These are phyloP conservation scores for Eutolmus rufibarbis DNA, from an alignment of 2,888 invertebrate genomes.

Conservation along the genomic window DNA sequence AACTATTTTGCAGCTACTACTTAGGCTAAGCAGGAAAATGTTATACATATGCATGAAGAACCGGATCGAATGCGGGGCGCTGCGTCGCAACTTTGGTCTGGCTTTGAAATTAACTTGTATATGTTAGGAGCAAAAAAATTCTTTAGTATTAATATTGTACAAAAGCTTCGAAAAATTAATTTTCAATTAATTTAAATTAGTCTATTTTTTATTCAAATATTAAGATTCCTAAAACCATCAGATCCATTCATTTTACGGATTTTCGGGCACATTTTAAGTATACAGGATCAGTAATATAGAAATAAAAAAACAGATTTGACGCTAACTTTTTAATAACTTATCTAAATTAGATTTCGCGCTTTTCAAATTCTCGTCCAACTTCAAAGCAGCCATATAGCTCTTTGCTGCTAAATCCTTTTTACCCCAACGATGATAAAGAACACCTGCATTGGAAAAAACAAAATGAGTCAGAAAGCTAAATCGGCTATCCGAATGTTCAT, in stretches of 20 bases:
- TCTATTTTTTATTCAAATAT: not conserved
- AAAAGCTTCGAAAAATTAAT: not conserved
- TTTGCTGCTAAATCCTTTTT: slow-evolving; percentile 75
- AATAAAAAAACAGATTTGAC: not conserved
- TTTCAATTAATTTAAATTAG: not conserved
- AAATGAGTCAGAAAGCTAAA: not conserved
- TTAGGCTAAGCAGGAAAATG: not conserved
- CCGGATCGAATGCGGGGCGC: not conserved
- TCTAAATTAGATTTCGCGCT: slow-evolving; percentile 76
- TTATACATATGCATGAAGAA: not conserved
- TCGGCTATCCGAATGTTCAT: not conserved
- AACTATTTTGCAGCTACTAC: not conserved
- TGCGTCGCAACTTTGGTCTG: not conserved
- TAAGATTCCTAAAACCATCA: not conserved
- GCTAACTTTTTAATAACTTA: slow-evolving; percentile 58
- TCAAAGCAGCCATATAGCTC: slow-evolving; percentile 78
- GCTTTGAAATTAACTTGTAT: not conserved
- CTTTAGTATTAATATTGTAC: not conserved
- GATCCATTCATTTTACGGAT: too few species aligned
- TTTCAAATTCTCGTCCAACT: slow-evolving; percentile 73
- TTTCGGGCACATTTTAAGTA: not conserved
- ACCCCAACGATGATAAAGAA: slow-evolving; percentile 92
- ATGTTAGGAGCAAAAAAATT: not conserved
- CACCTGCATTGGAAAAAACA: slow-evolving; percentile 66
- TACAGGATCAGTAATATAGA: not conserved